These are phyloP conservation scores for Sceloporus tristichus DNA, from an alignment of 2,113 vertebrate genomes.

Conservation along the genomic window DNA sequence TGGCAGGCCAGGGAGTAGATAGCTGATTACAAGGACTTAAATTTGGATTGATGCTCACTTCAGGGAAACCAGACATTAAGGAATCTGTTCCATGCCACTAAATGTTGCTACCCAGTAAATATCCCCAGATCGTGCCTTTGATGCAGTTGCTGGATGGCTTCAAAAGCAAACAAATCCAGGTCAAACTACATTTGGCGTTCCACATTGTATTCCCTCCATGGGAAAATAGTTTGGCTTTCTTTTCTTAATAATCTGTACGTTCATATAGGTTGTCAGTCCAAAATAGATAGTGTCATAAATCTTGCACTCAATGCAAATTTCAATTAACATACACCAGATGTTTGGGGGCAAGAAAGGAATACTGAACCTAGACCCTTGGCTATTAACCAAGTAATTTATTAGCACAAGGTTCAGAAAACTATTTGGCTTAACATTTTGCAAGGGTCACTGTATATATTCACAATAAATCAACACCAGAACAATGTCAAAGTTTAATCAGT, in stretches of 20 bases:
- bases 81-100: slow-evolving; percentile 22
- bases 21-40: not conserved
- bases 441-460: slow-evolving; percentile 38
- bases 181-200: not conserved
- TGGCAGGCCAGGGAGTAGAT: not conserved
- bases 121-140: slow-evolving; percentile 53
- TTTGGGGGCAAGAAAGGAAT: slow-evolving; percentile 48
- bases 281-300: slow-evolving; percentile 23
- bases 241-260: slow-evolving; percentile 21
- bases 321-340: slow-evolving; percentile 51
- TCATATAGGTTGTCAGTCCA: slow-evolving; percentile 24
- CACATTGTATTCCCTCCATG: slow-evolving; percentile 3
- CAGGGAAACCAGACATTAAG: slow-evolving; percentile 62
- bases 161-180: not conserved
- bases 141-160: slow-evolving; percentile 51
- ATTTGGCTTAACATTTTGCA: slow-evolving; percentile 56
- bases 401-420: slow-evolving; percentile 51
- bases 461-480: slow-evolving; percentile 61
- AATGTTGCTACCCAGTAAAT: slow-evolving; percentile 62
- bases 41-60: slow-evolving; percentile 54
- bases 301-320: slow-evolving; percentile 15
- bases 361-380: not conserved
- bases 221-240: not conserved
- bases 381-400: slow-evolving; percentile 63
- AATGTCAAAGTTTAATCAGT: slow-evolving; percentile 56